phyloP scores from a whole-genome alignment of 2,888 invertebrate genomes.

The Drosophila engyochracea region DNA sequence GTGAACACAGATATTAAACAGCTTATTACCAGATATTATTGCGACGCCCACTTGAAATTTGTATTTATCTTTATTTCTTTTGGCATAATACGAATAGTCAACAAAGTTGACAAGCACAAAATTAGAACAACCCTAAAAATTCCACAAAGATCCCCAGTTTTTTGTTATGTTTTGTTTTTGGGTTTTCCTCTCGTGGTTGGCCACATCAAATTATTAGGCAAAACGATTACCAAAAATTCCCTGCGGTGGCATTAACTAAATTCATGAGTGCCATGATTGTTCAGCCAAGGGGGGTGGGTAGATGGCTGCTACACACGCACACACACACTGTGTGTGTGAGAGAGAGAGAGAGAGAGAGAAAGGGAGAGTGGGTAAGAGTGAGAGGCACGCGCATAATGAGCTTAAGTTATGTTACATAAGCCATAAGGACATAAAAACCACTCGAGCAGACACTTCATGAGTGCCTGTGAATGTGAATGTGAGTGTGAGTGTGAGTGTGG shows the following conservation, averaged over 20 bases:
- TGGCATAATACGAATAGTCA: slow-evolving; percentile 24
- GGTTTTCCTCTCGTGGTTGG: slow-evolving; percentile 22
- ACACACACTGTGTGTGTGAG: neutral
- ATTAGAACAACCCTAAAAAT: slow-evolving; percentile 21
- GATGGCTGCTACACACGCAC: neutral
- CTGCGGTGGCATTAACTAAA: slow-evolving; percentile 81
- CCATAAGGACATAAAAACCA: slow-evolving; percentile 80
- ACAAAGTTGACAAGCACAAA: slow-evolving; percentile 34
- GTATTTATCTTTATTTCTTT: neutral
- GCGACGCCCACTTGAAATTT: slow-evolving; percentile 22
- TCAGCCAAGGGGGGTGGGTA: neutral
- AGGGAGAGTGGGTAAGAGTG: slow-evolving; percentile 6
- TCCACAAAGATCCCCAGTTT: neutral
- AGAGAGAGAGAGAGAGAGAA: neutral
- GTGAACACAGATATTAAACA: neutral
- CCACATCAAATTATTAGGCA: slow-evolving; percentile 72
- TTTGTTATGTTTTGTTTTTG: no score
- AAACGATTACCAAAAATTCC: slow-evolving; percentile 77
- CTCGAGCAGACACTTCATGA: slow-evolving; percentile 78
- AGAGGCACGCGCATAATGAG: slow-evolving; percentile 67
- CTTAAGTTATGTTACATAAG: slow-evolving; percentile 80
- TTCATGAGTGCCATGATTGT: slow-evolving; percentile 81
- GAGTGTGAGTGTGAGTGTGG: neutral
- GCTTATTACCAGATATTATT: slow-evolving; percentile 1
- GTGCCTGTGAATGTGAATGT: slow-evolving; percentile 29